Conservation (phyloP, 2,888 invertebrate species). For the Erannis defoliaria region DNA sequence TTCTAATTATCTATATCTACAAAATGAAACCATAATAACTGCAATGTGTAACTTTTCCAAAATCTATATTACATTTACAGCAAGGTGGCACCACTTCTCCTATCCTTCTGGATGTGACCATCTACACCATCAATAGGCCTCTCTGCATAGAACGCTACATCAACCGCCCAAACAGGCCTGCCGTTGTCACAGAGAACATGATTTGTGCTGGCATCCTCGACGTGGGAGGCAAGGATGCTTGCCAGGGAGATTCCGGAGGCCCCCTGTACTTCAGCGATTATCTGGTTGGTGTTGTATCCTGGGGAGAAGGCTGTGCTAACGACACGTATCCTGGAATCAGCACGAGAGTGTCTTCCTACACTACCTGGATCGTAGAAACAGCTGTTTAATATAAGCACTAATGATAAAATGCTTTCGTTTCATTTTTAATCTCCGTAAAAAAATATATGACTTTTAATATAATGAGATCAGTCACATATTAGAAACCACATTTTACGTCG, state of each 20-base stretch:
- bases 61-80: conserved; percentile 40
- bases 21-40: too few species aligned
- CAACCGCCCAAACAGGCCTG: conserved; percentile 18
- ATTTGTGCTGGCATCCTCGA: conserved; percentile 61
- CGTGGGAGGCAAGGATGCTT: conserved; percentile 55
- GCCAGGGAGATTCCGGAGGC: conserved; percentile 65
- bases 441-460: not conserved
- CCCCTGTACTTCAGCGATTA: conserved; percentile 64
- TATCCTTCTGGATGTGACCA: conserved; percentile 54
- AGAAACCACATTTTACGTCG: not conserved
- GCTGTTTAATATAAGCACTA: conserved; percentile 11
- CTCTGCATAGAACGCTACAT: conserved; percentile 62
- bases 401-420: not conserved
- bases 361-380: conserved; percentile 50
- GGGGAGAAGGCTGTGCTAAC: conserved; percentile 73
- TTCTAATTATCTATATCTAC: too few species aligned
- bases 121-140: conserved; percentile 62
- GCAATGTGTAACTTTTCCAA: not conserved
- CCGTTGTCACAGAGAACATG: conserved; percentile 52
- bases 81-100: conserved; percentile 48
- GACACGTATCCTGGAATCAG: conserved; percentile 73
- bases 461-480: not conserved
- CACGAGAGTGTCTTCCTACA: conserved; percentile 60
- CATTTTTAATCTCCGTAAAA: not conserved
- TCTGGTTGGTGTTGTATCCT: conserved; percentile 71